Conservation (phyloP, 2,113 vertebrate species). For the Furnarius figulus region DNA sequence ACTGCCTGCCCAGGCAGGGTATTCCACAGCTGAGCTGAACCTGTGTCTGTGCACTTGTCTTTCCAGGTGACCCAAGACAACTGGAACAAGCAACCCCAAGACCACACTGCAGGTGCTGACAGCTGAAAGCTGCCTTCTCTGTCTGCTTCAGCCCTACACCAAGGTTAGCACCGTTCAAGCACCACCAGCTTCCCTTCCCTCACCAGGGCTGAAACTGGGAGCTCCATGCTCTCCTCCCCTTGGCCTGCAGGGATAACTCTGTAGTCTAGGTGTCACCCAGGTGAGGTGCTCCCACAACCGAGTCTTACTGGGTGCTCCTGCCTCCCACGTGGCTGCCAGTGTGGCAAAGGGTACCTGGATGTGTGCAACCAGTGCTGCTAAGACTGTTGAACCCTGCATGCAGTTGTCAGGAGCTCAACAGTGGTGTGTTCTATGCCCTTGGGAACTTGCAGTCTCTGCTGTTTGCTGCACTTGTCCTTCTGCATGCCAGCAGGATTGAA, state of each 20-base stretch:
- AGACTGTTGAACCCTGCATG: neutral
- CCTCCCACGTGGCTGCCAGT: neutral
- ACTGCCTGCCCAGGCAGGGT: neutral
- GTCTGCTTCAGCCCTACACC: neutral
- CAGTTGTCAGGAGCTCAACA: neutral
- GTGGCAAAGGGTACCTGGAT: neutral
- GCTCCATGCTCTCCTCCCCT: neutral
- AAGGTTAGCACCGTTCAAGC: neutral
- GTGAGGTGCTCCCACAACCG: neutral
- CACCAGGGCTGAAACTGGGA: neutral
- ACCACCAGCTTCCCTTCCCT: neutral
- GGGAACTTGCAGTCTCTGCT: neutral
- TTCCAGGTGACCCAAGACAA: neutral
- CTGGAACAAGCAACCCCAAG: neutral
- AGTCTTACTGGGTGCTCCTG: neutral
- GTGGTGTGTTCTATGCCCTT: neutral
- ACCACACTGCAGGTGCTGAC: fast-evolving
- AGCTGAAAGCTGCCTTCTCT: neutral
- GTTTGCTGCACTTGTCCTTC: neutral
- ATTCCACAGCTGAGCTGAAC: neutral
- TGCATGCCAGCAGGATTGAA: neutral
- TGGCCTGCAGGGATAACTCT: neutral
- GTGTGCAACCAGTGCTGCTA: neutral
- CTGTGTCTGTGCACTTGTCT: neutral
- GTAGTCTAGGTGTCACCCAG: neutral